A percentile compares a stretch with the other conserved stretches of the same genome.
phyloP scores from a whole-genome alignment of 2,888 invertebrate species.

The Anodontia alba region DNA sequence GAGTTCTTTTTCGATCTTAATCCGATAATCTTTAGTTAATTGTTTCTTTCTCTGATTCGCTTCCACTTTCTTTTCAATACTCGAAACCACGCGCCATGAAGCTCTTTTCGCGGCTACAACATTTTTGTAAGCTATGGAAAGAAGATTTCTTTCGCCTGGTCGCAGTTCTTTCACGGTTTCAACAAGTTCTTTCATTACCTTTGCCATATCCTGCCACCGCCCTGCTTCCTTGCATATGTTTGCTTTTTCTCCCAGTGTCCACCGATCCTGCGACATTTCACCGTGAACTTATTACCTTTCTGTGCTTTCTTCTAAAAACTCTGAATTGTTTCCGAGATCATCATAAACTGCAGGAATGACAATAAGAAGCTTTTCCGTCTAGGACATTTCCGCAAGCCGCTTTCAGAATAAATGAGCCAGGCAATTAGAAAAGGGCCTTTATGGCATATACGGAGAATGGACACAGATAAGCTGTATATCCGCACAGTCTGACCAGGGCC shows the following conservation, averaged over 20 bases:
- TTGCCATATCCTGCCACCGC: slow-evolving; percentile 43
- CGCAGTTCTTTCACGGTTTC: slow-evolving; percentile 29
- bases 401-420: too few species aligned
- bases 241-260: slow-evolving; percentile 36
- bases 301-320: too few species aligned
- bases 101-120: slow-evolving; percentile 38
- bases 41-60: slow-evolving; percentile 35
- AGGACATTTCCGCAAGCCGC: too few species aligned
- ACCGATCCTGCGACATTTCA: slow-evolving; percentile 31
- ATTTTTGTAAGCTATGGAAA: slow-evolving; percentile 46
- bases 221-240: slow-evolving; percentile 35
- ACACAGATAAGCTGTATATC: too few species aligned
- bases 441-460: too few species aligned
- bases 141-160: slow-evolving; percentile 41
- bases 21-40: slow-evolving; percentile 41
- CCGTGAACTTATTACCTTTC: too few species aligned
- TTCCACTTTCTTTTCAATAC: slow-evolving; percentile 43
- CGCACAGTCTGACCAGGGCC: too few species aligned
- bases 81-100: slow-evolving; percentile 47
- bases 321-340: background rate
- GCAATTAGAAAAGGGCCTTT: too few species aligned
- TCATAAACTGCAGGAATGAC: background rate
- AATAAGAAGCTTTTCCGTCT: background rate
- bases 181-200: slow-evolving; percentile 29
- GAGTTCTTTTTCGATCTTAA: slow-evolving; percentile 44